A percentile compares a stretch with the other conserved stretches of the same genome.
Conservation (phyloP, 2,113 vertebrate species). For the Benitochromis conjunctus region DNA sequence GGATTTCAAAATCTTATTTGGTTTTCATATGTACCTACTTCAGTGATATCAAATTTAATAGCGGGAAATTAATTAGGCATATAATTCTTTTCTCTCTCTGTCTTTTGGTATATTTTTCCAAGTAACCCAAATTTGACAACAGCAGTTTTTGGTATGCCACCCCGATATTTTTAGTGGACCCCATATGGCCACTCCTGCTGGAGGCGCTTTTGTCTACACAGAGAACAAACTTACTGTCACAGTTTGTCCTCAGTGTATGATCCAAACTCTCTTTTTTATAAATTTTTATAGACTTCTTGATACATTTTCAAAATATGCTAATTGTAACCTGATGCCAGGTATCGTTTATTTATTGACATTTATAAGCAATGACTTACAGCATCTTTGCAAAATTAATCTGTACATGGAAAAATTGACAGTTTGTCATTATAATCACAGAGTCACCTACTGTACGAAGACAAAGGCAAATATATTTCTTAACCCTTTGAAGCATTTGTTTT, state of each 20-base stretch:
- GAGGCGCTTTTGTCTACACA: accelerated
- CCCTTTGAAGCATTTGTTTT: not conserved
- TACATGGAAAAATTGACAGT: not conserved
- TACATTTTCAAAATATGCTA: not conserved
- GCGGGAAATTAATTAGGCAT: not conserved
- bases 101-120: not conserved
- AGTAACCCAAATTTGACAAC: not conserved
- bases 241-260: not conserved
- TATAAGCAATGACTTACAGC: not conserved
- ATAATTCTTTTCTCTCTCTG: not conserved
- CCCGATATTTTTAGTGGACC: not conserved
- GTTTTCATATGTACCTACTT: not conserved
- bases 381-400: not conserved
- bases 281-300: not conserved
- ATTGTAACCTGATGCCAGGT: not conserved
- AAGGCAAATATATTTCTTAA: not conserved
- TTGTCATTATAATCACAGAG: not conserved
- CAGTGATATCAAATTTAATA: not conserved
- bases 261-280: not conserved
- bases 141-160: not conserved
- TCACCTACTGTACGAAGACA: not conserved
- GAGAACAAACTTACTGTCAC: not conserved
- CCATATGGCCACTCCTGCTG: not conserved
- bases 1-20: not conserved
- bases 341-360: not conserved